phyloP scores from a whole-genome alignment of 1,140 invertebrate species.

The Drosophila obscura region DNA sequence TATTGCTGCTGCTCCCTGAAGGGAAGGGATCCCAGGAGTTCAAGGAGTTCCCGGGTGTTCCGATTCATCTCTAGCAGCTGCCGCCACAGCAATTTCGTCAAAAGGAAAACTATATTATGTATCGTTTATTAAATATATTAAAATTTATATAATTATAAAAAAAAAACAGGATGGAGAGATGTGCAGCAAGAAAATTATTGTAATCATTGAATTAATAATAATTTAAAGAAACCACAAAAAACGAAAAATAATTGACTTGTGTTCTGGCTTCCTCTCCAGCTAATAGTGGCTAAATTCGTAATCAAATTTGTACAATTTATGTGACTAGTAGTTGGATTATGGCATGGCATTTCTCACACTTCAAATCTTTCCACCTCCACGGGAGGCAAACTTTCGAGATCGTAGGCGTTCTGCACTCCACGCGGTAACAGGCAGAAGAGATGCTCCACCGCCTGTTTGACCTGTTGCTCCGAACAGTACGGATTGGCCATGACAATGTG shows the following conservation, averaged over 20 bases:
- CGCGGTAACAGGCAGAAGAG: conserved; percentile 63
- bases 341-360: background rate
- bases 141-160: conserved; percentile 84
- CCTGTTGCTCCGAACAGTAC: conserved; percentile 66
- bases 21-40: conserved; percentile 4
- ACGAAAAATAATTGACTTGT: conserved; percentile 37
- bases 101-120: conserved; percentile 81
- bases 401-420: conserved; percentile 51
- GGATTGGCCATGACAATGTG: conserved; percentile 74
- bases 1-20: conserved; percentile 50
- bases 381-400: conserved; percentile 47
- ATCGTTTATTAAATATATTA: conserved; percentile 84
- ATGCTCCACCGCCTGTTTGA: conserved; percentile 65
- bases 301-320: background rate
- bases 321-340: no score
- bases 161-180: conserved; percentile 58
- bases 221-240: conserved; percentile 75
- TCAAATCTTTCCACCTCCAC: conserved; percentile 42
- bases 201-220: conserved; percentile 83
- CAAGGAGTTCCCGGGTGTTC: conserved; percentile 8
- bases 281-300: conserved; percentile 1
- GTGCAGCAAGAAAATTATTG: conserved; percentile 81
- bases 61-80: conserved; percentile 53
- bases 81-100: conserved; percentile 77
- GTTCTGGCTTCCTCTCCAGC: conserved; percentile 8